Base-by-base conservation (phyloP, 2,113 vertebrate species). In the Chrysochloris asiatica region DNA sequence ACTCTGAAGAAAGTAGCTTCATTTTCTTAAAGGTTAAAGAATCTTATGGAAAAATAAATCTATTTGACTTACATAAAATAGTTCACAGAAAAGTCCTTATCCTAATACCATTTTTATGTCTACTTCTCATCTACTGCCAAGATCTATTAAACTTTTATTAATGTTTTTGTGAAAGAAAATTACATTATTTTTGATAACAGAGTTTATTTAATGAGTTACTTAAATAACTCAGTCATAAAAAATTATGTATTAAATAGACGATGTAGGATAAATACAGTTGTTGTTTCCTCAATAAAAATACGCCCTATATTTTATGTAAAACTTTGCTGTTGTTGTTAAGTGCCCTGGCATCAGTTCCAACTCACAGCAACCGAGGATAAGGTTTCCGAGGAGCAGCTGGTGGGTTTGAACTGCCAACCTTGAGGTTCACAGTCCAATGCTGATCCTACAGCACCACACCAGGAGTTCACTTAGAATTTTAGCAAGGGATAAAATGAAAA, bases 91-190 rank as follows among this genome's bases (percentile, higher is more conserved):
- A 4, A 36, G 81, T 85, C 3, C 56, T 90, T 90, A 90, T 81
- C n/a, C 67, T 95, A 92, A 83, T 52, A 83, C 78, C 89, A 75
- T 6, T 33, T 86, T 92, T 41, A 81, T 26, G n/a, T 89, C 65
- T 21, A 22, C 45, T 43, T 86, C 56, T 89, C 52, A 76, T 61
- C 80, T 48, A 50, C 33, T 63, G 47, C 8, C 72, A 67, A 85
- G n/a, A 83, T 77, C 16, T 12, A 36, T 5, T 65, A 38, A 72
- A 88, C 4, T 90, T 88, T 41, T 69, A 56, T 88, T 47, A 91
- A 78, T 75, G 21, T 6, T 91, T 69, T 69, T 63, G 41, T 83
- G 63, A 83, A 3, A 67, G 12, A 67, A 65, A 80, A 80, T 41
- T 26, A 63, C 45, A 89, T 45, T 48, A 78, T 75, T 89, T 92